Conservation (phyloP, 1,140 invertebrate species). For the Antheraea pernyi region DNA sequence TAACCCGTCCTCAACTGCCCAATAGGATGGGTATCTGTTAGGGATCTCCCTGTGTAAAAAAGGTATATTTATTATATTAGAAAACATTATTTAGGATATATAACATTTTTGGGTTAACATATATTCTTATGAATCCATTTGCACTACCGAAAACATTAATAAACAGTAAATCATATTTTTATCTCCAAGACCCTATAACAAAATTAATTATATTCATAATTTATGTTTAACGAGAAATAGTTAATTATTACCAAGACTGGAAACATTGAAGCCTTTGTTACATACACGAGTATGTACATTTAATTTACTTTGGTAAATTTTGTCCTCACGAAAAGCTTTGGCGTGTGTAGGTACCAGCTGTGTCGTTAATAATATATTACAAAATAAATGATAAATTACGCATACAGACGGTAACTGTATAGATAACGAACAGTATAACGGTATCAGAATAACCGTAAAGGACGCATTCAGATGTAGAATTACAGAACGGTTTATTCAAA, state of each 20-base stretch:
- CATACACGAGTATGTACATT: neutral
- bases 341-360: neutral
- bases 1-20: too few relatives aligned
- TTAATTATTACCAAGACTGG: neutral
- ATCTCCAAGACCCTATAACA: neutral
- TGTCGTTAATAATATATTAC: neutral
- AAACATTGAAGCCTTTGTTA: neutral
- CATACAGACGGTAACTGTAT: neutral
- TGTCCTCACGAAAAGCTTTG: neutral
- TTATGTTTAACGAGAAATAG: conserved; percentile 3
- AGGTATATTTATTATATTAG: too few relatives aligned
- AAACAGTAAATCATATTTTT: too few relatives aligned
- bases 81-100: too few relatives aligned
- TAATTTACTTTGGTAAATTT: neutral
- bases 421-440: neutral
- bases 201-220: neutral
- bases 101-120: too few relatives aligned
- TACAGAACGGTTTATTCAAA: too few relatives aligned
- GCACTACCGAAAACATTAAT: too few relatives aligned
- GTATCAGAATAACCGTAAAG: neutral
- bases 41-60: too few relatives aligned
- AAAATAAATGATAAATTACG: neutral
- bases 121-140: too few relatives aligned
- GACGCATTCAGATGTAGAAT: neutral
- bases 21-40: too few relatives aligned